phyloP scores from a whole-genome alignment of 1,140 invertebrate genomes.

The Pentalonia nigronervosa region DNA sequence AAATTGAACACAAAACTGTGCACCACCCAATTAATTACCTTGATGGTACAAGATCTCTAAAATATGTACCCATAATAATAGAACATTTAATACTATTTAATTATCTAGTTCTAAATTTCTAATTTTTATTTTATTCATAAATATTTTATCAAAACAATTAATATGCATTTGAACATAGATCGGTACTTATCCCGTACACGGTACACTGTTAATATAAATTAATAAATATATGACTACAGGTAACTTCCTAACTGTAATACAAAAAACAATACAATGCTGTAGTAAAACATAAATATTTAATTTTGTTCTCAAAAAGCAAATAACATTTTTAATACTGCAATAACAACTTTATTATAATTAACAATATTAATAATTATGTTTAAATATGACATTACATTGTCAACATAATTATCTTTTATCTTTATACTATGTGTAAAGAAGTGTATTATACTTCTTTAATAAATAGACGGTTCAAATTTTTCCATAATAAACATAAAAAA shows the following conservation, averaged over 20 bases:
- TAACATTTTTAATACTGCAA: background rate
- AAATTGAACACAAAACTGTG: background rate
- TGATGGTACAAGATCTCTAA: background rate
- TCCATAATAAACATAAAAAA: background rate
- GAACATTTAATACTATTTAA: background rate
- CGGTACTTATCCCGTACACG: too few species aligned
- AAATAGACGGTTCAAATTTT: background rate
- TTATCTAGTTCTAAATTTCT: background rate
- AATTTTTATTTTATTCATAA: background rate
- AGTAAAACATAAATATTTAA: constrained; percentile 12
- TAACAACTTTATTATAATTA: background rate
- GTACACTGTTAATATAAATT: background rate
- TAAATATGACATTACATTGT: background rate
- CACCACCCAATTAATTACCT: too few species aligned
- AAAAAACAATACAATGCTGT: background rate
- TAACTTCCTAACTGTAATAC: background rate
- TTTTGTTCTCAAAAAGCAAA: background rate
- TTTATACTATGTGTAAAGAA: background rate
- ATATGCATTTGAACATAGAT: too few species aligned
- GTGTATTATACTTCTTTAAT: background rate
- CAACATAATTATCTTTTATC: background rate
- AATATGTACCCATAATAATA: background rate
- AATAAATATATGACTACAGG: background rate
- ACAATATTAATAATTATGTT: background rate
- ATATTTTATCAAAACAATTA: background rate